These are phyloP conservation scores for Isaurus tuberculatus DNA, from an alignment of 92 coral and sea anemone genomes.

Conservation along the genomic window DNA sequence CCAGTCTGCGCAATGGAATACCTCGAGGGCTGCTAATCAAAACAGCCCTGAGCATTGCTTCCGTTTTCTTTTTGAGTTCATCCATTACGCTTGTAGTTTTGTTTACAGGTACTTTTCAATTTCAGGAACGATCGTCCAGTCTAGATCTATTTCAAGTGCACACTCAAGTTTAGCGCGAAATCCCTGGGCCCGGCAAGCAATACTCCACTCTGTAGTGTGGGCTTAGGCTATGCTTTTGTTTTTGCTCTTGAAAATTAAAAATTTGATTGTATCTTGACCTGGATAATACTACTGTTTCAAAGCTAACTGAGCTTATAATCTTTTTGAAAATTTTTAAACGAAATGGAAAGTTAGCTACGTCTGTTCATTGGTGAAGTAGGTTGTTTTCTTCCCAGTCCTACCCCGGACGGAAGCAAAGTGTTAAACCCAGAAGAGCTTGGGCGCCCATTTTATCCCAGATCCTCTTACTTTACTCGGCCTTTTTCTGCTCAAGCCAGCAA, in stretches of 20 bases:
- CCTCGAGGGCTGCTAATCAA: conserved; percentile 96
- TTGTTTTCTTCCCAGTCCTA: neutral
- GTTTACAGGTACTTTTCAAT: neutral
- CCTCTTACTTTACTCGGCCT: conserved; percentile 66
- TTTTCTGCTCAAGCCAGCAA: conserved; percentile 82
- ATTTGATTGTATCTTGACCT: neutral
- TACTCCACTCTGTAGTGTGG: neutral
- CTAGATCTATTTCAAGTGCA: too few relatives aligned
- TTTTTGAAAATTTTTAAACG: neutral
- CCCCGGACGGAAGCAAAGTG: neutral
- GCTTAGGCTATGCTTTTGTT: neutral
- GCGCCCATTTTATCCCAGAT: conserved; percentile 65
- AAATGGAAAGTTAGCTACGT: neutral
- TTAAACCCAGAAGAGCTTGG: conserved; percentile 45
- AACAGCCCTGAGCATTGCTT: conserved; percentile 88
- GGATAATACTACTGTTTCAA: neutral
- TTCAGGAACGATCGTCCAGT: too few relatives aligned
- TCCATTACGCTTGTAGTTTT: conserved; percentile 46
- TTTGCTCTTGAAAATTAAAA: neutral
- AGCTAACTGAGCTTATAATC: neutral
- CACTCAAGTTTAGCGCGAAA: conserved; percentile 54
- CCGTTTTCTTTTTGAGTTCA: conserved; percentile 80
- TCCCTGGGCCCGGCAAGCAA: conserved; percentile 29
- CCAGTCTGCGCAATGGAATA: conserved; percentile 73
- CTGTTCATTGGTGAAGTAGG: neutral